Evolutionary conservation across 2,888 invertebrate species (phyloP).

Genomic region (Pyrochroa serraticornis): DNA sequence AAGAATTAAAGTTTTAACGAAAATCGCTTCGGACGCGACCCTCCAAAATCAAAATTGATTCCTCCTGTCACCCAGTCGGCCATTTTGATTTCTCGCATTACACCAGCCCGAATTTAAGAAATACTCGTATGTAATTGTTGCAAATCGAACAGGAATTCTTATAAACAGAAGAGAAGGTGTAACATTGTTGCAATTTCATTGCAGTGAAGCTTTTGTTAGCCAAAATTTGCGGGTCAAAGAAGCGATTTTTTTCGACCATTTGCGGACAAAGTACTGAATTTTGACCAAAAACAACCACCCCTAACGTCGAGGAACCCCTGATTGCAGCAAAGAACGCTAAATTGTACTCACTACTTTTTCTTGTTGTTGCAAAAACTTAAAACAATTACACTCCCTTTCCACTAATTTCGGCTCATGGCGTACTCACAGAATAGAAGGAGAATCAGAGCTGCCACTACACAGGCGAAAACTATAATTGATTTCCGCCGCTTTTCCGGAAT

Average conservation of each 20-base stretch:
- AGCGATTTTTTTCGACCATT: slow-evolving; percentile 16
- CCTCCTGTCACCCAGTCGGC: slow-evolving; percentile 52
- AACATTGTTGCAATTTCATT: slow-evolving; percentile 11
- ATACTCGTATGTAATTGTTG: background rate
- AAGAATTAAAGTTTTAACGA: background rate
- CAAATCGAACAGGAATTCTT: background rate
- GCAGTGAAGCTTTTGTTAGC: background rate
- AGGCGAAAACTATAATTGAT: background rate
- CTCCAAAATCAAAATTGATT: slow-evolving; percentile 54
- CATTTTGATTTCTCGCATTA: slow-evolving; percentile 52
- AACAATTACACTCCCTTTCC: slow-evolving; percentile 56
- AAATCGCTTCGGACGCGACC: slow-evolving; percentile 27
- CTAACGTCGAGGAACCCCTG: background rate
- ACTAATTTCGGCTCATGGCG: slow-evolving; percentile 56
- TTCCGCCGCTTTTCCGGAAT: slow-evolving; percentile 5
- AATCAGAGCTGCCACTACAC: slow-evolving; percentile 21
- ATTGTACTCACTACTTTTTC: slow-evolving; percentile 14
- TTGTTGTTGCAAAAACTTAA: slow-evolving; percentile 43
- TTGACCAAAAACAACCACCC: slow-evolving; percentile 1
- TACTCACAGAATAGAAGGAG: slow-evolving; percentile 34
- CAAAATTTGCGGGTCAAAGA: slow-evolving; percentile 1
- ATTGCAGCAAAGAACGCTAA: background rate
- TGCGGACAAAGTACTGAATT: background rate
- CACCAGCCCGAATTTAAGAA: slow-evolving; percentile 21
- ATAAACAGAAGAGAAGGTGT: background rate